These are phyloP conservation scores for Chirona hameri DNA, from an alignment of 2,888 invertebrate genomes.

Conservation along the genomic window DNA sequence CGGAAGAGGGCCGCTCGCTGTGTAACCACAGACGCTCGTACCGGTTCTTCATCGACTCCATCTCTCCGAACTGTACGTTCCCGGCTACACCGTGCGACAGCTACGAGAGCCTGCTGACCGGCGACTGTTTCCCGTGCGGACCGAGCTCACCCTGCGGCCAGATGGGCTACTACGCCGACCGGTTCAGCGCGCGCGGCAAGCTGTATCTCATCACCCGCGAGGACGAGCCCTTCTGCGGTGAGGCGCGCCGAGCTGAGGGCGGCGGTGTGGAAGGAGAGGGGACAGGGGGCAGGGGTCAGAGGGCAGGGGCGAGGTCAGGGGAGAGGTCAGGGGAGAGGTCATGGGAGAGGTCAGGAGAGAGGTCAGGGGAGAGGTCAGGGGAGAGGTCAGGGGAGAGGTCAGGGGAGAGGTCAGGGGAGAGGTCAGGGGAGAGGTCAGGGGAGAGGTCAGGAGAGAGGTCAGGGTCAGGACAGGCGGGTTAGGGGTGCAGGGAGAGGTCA, in stretches of 20 bases:
- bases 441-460: no score
- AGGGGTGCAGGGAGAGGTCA: no score
- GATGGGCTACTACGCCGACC: conserved; percentile 90
- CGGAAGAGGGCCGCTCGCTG: conserved; percentile 70
- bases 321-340: no score
- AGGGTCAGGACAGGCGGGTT: no score
- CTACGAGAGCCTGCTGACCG: conserved; percentile 77
- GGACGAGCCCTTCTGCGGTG: conserved; percentile 88
- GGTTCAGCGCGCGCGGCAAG: conserved; percentile 70
- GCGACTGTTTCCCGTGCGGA: conserved; percentile 68
- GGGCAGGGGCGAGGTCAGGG: no score
- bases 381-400: no score
- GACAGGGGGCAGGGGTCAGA: no score
- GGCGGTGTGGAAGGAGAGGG: no score
- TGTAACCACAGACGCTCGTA: conserved; percentile 92
- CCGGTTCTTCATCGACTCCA: conserved; percentile 90
- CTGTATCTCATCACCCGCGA: conserved; percentile 85
- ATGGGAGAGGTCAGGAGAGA: no score
- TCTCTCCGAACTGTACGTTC: conserved; percentile 84
- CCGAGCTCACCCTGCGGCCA: conserved; percentile 66
- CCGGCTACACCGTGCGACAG: conserved; percentile 82
- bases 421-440: no score
- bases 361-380: no score
- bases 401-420: no score
- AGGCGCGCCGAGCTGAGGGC: conserved; percentile 39